Conservation (phyloP, 92 coral and sea anemone genomes). For the Epizoanthus rinbou region DNA sequence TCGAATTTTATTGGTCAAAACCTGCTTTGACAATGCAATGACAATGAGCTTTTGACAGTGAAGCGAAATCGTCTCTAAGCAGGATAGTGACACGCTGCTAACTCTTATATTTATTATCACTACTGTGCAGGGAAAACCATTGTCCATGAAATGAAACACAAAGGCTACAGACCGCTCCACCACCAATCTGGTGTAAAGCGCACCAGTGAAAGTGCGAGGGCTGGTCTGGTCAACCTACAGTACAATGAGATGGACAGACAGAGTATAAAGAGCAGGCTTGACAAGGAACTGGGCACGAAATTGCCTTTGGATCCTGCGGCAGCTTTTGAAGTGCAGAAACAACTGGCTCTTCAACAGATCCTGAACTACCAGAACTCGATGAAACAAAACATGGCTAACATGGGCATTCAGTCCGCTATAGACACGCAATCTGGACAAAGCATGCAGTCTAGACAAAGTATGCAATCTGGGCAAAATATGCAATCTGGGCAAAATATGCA, state of each 20-base stretch:
- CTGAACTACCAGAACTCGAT: constrained; percentile 9
- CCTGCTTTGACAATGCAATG: too few species aligned
- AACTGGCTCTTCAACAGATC: constrained; percentile 19
- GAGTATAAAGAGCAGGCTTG: constrained; percentile 22
- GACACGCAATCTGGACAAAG: not conserved
- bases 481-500: too few species aligned
- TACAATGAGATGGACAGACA: constrained; percentile 12
- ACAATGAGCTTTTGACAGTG: too few species aligned
- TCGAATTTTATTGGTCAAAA: too few species aligned
- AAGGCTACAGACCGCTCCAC: not conserved
- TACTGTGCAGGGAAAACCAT: not conserved
- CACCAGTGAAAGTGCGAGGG: constrained; percentile 18
- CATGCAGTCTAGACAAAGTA: not conserved
- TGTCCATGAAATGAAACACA: not conserved
- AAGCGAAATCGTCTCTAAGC: too few species aligned
- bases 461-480: not conserved
- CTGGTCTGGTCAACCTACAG: not conserved
- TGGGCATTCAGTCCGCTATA: not conserved
- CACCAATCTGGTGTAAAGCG: not conserved
- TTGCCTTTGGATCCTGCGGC: constrained; percentile 19
- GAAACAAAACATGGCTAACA: not conserved
- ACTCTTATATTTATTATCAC: not conserved
- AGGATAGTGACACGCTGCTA: too few species aligned
- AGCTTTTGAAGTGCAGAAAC: constrained; percentile 9
- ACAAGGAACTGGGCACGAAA: constrained; percentile 16